Evolutionary conservation across 2,797 vertebrate species (phyloP), one percentile per base, ranked within the genome.

Genomic region (Notamacropus eugenii): DNA sequence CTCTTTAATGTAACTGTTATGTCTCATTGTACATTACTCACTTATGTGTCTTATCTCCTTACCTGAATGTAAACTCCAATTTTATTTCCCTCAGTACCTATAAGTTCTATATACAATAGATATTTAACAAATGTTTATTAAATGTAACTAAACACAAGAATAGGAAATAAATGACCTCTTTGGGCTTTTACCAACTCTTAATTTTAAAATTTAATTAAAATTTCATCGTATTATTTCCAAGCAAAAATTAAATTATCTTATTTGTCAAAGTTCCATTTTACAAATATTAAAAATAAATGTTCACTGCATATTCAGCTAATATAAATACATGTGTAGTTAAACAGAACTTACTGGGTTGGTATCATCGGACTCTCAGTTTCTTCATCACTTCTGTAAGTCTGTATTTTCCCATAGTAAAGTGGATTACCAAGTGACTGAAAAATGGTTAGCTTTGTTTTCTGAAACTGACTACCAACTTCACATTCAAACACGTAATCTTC

Each of bases 401-500:
- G 99, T 98, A 99, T 99, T 99, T 99, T 99, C 96, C 99, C 99
- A 93, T 99, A 99, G 95, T 99, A 99, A 97, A 99, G 98, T 0
- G 99, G 99, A 98, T 99, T 99, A 57, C 99, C 99, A 98, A 99
- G 98, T 12, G 99, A 99, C 98, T 99, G 99, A 98, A 99, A 99
- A 98, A 99, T 99, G 54, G 99, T 99, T 97, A 99, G 98, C 97
- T 99, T 99, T 97, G 99, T 99, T 99, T 99, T 99, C 97, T 99
- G 99, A 98, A 99, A 99, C 96, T 99, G 99, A 96, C 99, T 99
- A 90, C 99, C 99, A 87, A 99, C 99, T 99, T 99, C 99, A 98
- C 99, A 99, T 98, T 99, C 99, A 98, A 99, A 99, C 13, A 99
- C 99, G 98, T 99, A 99, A 98, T 99, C 99, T 96, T 99, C 99